phyloP scores from a whole-genome alignment of 2,797 vertebrate genomes.

The Sorex maritimensis region DNA sequence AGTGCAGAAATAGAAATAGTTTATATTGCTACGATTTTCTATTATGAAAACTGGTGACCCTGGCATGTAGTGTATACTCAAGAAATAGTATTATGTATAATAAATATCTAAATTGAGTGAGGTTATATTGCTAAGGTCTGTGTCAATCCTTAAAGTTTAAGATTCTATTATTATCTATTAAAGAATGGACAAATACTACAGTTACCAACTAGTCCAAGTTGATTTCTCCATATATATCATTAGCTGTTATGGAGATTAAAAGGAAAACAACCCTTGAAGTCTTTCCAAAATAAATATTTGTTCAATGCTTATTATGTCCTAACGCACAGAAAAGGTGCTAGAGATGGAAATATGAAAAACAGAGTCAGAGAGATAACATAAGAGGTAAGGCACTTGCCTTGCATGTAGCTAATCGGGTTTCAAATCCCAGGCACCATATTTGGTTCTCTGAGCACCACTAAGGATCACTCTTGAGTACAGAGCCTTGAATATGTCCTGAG shows the following conservation, averaged over 20 bases:
- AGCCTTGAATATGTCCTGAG: too few species aligned
- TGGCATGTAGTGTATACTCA: background rate
- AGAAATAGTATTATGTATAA: background rate
- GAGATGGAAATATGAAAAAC: constrained; percentile 30
- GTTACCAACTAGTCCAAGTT: background rate
- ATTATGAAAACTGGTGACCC: too few species aligned
- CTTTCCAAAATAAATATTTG: constrained; percentile 47
- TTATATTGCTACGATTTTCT: too few species aligned
- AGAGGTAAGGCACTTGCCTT: background rate
- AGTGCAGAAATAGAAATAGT: too few species aligned
- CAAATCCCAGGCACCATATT: too few species aligned
- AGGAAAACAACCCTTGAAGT: constrained; percentile 35
- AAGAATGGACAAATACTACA: constrained; percentile 10
- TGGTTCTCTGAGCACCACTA: too few species aligned
- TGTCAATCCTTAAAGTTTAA: constrained; percentile 10
- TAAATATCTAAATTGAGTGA: constrained; percentile 19
- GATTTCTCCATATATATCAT: background rate
- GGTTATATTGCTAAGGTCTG: background rate
- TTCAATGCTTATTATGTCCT: constrained; percentile 36
- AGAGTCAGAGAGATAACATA: background rate
- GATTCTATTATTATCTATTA: background rate
- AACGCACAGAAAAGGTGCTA: background rate
- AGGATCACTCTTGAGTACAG: too few species aligned
- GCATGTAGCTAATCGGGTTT: background rate
- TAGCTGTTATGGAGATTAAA: constrained; percentile 27